A percentile compares a stretch with the other conserved stretches of the same genome.
Conservation (phyloP, 2,888 invertebrate species). For the Pediacus dermestoides region DNA sequence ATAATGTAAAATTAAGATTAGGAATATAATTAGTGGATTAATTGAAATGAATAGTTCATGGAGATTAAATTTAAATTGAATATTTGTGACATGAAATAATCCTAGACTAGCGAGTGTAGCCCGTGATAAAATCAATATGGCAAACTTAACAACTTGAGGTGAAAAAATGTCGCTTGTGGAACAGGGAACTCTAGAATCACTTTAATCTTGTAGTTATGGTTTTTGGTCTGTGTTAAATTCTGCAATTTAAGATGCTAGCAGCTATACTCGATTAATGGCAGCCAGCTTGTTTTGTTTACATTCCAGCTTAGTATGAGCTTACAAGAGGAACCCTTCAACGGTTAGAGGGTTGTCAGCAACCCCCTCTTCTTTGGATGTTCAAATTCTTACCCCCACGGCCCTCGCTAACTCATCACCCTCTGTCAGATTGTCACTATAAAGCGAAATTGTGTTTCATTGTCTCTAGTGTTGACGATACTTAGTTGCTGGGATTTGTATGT, state of each 20-base stretch:
- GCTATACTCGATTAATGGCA: slow-evolving; percentile 11
- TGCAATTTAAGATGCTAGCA: slow-evolving; percentile 23
- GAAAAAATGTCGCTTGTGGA: too few relatives aligned
- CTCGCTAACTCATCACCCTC: slow-evolving; percentile 20
- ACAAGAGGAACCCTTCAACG: slow-evolving; percentile 26
- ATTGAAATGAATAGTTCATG: too few relatives aligned
- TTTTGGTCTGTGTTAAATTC: slow-evolving; percentile 23
- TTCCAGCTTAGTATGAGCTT: slow-evolving; percentile 26
- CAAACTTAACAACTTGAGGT: too few relatives aligned
- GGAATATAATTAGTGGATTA: too few relatives aligned
- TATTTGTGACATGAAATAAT: not conserved
- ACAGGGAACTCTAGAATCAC: slow-evolving; percentile 11
- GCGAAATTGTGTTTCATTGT: slow-evolving; percentile 28
- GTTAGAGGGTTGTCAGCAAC: slow-evolving; percentile 17
- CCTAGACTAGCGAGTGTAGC: too few relatives aligned
- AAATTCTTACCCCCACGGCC: slow-evolving; percentile 12
- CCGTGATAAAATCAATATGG: not conserved
- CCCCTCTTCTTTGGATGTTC: slow-evolving; percentile 17
- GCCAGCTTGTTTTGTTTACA: slow-evolving; percentile 13
- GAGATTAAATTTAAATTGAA: too few relatives aligned
- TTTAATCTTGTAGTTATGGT: slow-evolving; percentile 22
- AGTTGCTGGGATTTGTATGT: slow-evolving; percentile 19
- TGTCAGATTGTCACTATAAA: slow-evolving; percentile 27
- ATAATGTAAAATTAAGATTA: too few relatives aligned
- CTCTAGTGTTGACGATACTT: slow-evolving; percentile 24